Evolutionary conservation across 2,113 vertebrate species (phyloP), one percentile per base, ranked within the genome.

Genomic region (Ivindomyrus marchei): DNA sequence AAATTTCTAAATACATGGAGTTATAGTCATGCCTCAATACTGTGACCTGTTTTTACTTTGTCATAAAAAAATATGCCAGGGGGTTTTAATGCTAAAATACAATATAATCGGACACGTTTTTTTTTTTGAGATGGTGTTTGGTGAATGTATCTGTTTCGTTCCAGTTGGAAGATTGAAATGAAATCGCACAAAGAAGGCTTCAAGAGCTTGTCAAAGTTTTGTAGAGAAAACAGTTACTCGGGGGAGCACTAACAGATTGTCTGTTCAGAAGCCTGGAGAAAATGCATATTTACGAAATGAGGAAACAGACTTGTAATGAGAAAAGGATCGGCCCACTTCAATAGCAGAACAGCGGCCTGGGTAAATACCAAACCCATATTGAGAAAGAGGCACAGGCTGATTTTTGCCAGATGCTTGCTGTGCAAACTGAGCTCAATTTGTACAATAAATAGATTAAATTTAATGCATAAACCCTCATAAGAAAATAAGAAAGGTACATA

Each of bases 141-240:
- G 27, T 66, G 31, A 24, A 27, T 62, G 8, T 62, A 7, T 85
- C 4, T 66, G n/a, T 46, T 86, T 70, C 21, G 24, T 70, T 36
- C 53, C 13, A 49, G 13, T 89, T 31, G 8, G 36, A 87, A 31
- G 24, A 46, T 39, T 80, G 11, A 53, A 88, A 42, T 90, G 86
- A 87, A 50, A 74, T 90, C 46, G 3, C 15, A 39, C 27, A 42
- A 49, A 53, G 47, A 31, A 39, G 5, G 11, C 15, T 45, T 84
- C 8, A 31, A 85, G 74, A 85, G 21, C 24, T 46, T 85, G 70
- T 89, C 88, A 84, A 89, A 74, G 88, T 83, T 52, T 36, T 77
- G 62, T 47, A 56, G 46, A 84, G 74, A 46, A 45, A 21, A 89
- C 21, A 56, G 50, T 27, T 62, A 74, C 86, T 87, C 62, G 2